These are phyloP conservation scores for Mesaphorura yosii DNA, from an alignment of 1,140 invertebrate species.

Conservation along the genomic window DNA sequence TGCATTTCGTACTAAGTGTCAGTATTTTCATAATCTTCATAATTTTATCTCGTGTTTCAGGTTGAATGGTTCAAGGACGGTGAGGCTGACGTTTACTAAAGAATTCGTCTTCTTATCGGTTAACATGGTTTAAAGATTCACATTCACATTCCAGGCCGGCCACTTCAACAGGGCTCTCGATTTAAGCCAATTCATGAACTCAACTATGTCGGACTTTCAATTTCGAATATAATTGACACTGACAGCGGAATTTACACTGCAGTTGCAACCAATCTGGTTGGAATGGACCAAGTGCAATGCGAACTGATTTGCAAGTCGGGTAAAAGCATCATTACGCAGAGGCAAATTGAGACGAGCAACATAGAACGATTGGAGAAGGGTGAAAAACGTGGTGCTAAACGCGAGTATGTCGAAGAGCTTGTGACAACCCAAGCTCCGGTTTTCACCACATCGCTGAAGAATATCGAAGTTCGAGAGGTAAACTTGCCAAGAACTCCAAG, in stretches of 20 bases:
- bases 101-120: background rate
- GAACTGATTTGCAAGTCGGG: slow-evolving; percentile 42
- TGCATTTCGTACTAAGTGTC: no score
- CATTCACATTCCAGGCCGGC: slow-evolving; percentile 1
- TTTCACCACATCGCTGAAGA: slow-evolving; percentile 80
- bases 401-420: slow-evolving; percentile 61
- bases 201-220: slow-evolving; percentile 84
- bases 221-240: slow-evolving; percentile 80
- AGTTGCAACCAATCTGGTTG: slow-evolving; percentile 74
- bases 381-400: slow-evolving; percentile 61
- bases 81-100: slow-evolving; percentile 44
- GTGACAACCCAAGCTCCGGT: slow-evolving; percentile 74
- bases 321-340: slow-evolving; percentile 60
- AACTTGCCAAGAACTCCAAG: no score
- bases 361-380: slow-evolving; percentile 70
- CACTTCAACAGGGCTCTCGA: slow-evolving; percentile 38
- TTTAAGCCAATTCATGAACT: slow-evolving; percentile 92
- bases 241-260: slow-evolving; percentile 90
- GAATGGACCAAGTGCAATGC: slow-evolving; percentile 70
- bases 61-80: slow-evolving; percentile 92
- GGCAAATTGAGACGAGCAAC: slow-evolving; percentile 69
- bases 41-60: no score
- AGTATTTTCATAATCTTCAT: no score
- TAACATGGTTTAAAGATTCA: background rate
- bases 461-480: slow-evolving; percentile 89